Evolutionary conservation across 2,888 invertebrate species (phyloP), one percentile per base, ranked within the genome.

Genomic region (Tenthredo distinguenda): DNA sequence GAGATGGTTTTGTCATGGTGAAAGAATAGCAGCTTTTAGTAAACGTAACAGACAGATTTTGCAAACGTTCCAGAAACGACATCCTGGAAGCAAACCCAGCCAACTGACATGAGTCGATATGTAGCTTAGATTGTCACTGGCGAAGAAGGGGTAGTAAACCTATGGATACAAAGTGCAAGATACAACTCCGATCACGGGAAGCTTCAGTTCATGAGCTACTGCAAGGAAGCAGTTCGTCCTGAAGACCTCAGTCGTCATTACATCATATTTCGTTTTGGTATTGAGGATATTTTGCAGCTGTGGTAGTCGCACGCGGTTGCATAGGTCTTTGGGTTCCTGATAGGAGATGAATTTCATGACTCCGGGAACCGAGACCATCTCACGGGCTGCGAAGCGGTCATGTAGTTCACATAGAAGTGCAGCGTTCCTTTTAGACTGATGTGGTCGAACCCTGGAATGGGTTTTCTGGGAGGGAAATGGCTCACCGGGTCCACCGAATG

Each of bases 391-490:
- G 50, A 43, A 21, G n/a, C 50, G 6, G 77, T 50, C 55, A 77
- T 55, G n/a, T 77, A 37, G 77, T 77, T 77, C 18, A 77, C 55
- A 9, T 34, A 77, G n/a, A 55, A 79, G 26, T 58, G 79, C 12
- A 79, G 37, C n/a, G 58, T 58, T 34, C 79, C 58, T 10, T 79
- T 55, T 2, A 79, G 21, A n/a, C 79, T 58, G 31, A 58, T 79
- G 58, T 79, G 79, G 58, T 40, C n/a, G 0, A 71, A 71, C n/a
- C 40, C 71, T 34, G 71, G 26, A 2, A 71, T 34, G 7, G 15
- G 37, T 10, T 71, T 34, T 12, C 18, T 6, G 9, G n/a, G 58
- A 18, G 58, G 58, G 37, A 79, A 79, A 34, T 79, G 79, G 34
- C 79, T 79, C 34, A 79, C 79, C 10, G 58, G 34, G 47, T 79